These are phyloP conservation scores for Craniophora ligustri DNA, from an alignment of 2,888 invertebrate species.

Conservation along the genomic window DNA sequence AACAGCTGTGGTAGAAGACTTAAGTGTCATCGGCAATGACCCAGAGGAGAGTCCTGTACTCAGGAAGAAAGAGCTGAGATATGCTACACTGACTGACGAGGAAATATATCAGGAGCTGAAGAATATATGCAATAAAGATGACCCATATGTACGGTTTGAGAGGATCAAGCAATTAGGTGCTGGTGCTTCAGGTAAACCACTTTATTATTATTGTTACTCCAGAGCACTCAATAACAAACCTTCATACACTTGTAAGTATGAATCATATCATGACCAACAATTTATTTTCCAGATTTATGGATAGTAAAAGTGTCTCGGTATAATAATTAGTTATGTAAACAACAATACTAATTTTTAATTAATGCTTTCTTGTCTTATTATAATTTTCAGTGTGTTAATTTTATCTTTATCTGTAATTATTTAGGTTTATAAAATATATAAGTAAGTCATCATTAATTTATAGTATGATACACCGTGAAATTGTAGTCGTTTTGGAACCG, in stretches of 20 bases:
- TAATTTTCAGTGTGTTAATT: no score
- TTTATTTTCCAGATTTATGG: no score
- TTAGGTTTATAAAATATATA: no score
- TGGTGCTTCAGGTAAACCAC: conserved; percentile 92
- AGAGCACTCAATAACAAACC: neutral
- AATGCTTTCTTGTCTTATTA: no score
- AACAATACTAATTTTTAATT: no score
- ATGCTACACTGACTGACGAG: conserved; percentile 90
- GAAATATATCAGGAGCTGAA: conserved; percentile 93
- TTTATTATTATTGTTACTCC: conserved; percentile 1
- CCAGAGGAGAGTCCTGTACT: conserved; percentile 89
- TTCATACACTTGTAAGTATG: no score
- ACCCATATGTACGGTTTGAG: conserved; percentile 94
- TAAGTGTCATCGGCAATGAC: conserved; percentile 80
- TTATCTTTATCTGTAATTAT: no score
- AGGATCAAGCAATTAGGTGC: conserved; percentile 95
- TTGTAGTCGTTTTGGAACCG: no score
- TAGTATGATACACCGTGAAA: no score
- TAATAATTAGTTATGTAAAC: neutral
- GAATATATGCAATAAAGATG: conserved; percentile 93
- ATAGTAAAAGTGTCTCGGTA: no score
- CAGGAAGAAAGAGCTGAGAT: conserved; percentile 88
- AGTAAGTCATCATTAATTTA: no score
- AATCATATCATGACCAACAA: no score
- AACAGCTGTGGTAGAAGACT: conserved; percentile 78